Evolutionary conservation across 2,888 invertebrate species (phyloP).

Genomic region (Amphipoea oculea): DNA sequence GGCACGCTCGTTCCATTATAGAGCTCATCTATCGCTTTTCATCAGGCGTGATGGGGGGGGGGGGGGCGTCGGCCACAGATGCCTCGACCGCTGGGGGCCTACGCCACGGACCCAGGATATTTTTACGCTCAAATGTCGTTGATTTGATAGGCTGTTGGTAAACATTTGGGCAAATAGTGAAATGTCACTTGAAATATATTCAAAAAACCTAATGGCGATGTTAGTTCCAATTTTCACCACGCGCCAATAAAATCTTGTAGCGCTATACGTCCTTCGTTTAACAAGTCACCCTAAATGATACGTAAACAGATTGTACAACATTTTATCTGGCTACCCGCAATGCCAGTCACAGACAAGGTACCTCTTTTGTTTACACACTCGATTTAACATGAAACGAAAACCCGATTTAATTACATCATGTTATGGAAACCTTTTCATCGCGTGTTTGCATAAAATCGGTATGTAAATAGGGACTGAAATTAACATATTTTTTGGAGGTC

Average conservation of each 20-base stretch:
- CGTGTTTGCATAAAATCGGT: conserved; percentile 47
- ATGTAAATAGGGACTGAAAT: conserved; percentile 38
- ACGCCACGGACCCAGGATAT: background rate
- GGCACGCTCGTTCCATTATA: too few species aligned
- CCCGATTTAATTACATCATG: conserved; percentile 56
- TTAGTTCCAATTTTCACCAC: background rate
- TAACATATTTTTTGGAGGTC: conserved; percentile 34
- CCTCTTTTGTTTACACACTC: conserved; percentile 47
- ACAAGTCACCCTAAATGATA: background rate
- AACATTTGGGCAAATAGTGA: background rate
- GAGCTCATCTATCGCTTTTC: too few species aligned
- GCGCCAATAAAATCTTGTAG: background rate
- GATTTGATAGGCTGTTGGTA: background rate
- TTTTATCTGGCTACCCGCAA: conserved; percentile 43
- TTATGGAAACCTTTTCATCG: conserved; percentile 46
- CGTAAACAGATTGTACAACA: conserved; percentile 26
- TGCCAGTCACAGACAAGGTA: conserved; percentile 28
- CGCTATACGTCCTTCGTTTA: background rate
- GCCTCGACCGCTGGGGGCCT: too few species aligned
- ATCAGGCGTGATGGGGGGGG: too few species aligned
- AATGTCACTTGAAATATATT: background rate
- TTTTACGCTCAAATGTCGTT: background rate
- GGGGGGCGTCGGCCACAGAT: too few species aligned
- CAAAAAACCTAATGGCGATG: background rate
- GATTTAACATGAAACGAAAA: conserved; percentile 61